These are phyloP conservation scores for Himalopsyche japonica DNA, from an alignment of 2,888 invertebrate genomes.

Conservation along the genomic window DNA sequence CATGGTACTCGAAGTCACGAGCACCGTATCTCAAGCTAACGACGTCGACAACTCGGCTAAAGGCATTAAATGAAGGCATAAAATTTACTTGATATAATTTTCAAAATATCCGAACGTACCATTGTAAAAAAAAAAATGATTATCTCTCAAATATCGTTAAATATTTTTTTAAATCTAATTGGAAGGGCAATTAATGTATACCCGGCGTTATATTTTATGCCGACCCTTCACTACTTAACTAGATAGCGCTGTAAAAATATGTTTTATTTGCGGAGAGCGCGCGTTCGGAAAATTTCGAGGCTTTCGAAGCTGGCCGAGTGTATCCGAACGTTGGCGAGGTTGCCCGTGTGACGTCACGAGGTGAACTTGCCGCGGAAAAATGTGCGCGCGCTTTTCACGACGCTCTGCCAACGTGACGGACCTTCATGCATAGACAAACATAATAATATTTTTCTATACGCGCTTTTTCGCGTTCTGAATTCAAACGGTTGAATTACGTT, in stretches of 20 bases:
- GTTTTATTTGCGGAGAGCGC: too few relatives aligned
- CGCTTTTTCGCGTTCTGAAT: neutral
- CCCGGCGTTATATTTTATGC: too few relatives aligned
- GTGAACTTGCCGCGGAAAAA: conserved; percentile 14
- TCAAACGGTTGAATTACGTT: neutral
- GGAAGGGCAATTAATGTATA: too few relatives aligned
- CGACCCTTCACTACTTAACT: neutral
- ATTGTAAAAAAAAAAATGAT: too few relatives aligned
- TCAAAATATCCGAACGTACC: too few relatives aligned
- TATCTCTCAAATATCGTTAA: too few relatives aligned
- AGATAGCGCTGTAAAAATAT: neutral
- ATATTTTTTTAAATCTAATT: too few relatives aligned
- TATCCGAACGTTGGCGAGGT: conserved; percentile 3
- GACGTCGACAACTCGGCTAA: too few relatives aligned
- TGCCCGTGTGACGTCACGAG: neutral
- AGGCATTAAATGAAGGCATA: too few relatives aligned
- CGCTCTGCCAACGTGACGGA: neutral
- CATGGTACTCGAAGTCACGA: too few relatives aligned
- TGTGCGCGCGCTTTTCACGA: conserved; percentile 13
- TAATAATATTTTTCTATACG: neutral
- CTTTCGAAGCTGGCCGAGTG: conserved; percentile 12
- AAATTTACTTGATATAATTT: too few relatives aligned
- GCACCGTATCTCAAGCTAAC: too few relatives aligned
- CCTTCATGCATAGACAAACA: neutral
- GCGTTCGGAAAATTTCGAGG: neutral